These are phyloP conservation scores for cat (Felis catus) DNA, from an alignment of 2,113 vertebrate genomes.

Conservation along the genomic window F.catus_Fca126_mat1.0 CM031412.1:68566001-68566500, in stretches of 20 bases:
- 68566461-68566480: neutral
- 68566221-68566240: neutral
- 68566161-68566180: neutral
- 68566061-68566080: neutral
- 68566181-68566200: neutral
- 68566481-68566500: neutral
- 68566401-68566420: neutral
- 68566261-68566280: neutral
- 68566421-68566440: neutral
- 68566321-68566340: neutral
- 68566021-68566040: neutral
- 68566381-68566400: neutral
- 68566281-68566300: neutral
- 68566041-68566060: conserved; percentile 14
- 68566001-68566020: neutral
- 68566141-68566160: conserved; percentile 34
- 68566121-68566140: neutral
- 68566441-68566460: neutral
- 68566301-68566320: neutral
- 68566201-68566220: neutral
- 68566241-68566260: neutral
- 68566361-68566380: neutral
- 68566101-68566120: conserved; percentile 8
- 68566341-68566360: neutral
- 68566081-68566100: neutral